Evolutionary conservation across 2,797 vertebrate genomes (phyloP).

Genomic region (Acanthornis magna): DNA sequence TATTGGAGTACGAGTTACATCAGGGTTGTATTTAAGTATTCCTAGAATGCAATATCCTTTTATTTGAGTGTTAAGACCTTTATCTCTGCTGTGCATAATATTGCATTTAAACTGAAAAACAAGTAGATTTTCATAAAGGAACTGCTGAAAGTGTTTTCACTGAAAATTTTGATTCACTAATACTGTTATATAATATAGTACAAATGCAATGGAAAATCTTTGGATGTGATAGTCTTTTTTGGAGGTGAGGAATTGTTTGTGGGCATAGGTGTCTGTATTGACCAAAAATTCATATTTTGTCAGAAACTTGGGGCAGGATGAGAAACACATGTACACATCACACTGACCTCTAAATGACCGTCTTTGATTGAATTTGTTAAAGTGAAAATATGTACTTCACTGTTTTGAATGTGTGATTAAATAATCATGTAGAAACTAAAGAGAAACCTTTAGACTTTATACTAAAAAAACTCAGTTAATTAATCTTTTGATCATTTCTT

Average conservation of each 20-base stretch:
- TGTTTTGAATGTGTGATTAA: background rate
- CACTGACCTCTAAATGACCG: background rate
- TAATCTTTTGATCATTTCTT: background rate
- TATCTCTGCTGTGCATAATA: background rate
- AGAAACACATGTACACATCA: background rate
- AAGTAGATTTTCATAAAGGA: background rate
- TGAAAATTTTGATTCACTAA: background rate
- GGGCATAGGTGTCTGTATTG: background rate
- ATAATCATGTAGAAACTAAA: background rate
- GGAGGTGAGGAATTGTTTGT: background rate
- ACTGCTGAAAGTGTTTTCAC: background rate
- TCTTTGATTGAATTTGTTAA: background rate
- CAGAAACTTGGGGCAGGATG: background rate
- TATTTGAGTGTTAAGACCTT: background rate
- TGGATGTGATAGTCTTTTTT: background rate
- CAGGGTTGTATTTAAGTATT: background rate
- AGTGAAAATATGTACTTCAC: background rate
- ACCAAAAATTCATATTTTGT: background rate
- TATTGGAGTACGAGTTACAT: background rate
- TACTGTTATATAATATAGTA: background rate
- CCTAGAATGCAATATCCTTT: background rate
- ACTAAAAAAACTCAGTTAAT: background rate
- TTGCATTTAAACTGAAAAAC: background rate
- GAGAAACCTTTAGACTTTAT: background rate
- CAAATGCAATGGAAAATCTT: background rate